Conservation (phyloP, 2,113 vertebrate species). For the Lamprotornis superbus region DNA sequence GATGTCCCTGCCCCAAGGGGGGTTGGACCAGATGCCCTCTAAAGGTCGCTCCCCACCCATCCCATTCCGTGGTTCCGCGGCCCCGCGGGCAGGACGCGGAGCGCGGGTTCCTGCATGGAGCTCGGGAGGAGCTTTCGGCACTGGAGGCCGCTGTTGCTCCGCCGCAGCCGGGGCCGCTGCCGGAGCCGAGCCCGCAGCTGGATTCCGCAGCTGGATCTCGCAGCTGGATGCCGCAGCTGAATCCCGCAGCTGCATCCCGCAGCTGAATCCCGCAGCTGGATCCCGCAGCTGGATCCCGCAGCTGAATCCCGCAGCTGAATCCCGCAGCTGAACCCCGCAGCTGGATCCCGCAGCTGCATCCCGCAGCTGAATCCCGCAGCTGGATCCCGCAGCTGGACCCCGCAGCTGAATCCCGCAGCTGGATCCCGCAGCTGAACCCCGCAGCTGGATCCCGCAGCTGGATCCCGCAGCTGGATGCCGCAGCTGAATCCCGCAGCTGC, state of each 20-base stretch:
- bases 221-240: not conserved
- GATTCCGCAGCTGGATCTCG: not conserved
- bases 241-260: not conserved
- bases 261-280: not conserved
- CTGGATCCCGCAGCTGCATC: not conserved
- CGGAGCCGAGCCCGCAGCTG: not conserved
- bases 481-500: not conserved
- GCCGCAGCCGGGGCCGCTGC: not conserved
- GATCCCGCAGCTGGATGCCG: not conserved
- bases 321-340: not conserved
- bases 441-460: not conserved
- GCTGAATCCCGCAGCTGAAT: not conserved
- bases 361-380: not conserved
- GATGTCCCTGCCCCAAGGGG: not conserved
- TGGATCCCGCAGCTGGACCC: not conserved
- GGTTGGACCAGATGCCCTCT: not conserved
- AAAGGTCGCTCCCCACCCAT: not conserved
- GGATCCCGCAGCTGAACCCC: not conserved
- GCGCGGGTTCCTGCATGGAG: not conserved
- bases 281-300: not conserved
- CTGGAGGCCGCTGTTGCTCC: slow-evolving; percentile 66
- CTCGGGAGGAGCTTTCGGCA: not conserved
- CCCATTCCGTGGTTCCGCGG: fast-evolving
- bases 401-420: not conserved
- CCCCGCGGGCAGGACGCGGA: not conserved